Evolutionary conservation across 92 coral and sea anemone genomes (phyloP), one percentile per base, ranked within the genome.

Genomic region (Epizoanthus scotinus): DNA sequence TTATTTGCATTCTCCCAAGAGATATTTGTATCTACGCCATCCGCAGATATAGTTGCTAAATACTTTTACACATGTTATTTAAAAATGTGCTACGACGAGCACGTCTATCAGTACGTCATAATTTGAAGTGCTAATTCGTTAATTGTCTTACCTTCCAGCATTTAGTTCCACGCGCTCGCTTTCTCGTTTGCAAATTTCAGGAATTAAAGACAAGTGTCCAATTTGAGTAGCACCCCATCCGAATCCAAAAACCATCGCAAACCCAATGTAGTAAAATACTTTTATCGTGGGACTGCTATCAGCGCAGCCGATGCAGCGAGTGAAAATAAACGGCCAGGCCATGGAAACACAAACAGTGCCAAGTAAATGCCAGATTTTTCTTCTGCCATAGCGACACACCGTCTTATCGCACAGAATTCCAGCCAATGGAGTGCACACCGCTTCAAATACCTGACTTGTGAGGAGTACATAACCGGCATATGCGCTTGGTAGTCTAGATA

Each of bases 151-250:
- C 91, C 91, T 83, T 82, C 84, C 86, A 4, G 94, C 94, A 22
- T 81, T 83, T 13, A 91, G 65, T 22, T 91, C 91, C 21, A 91
- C 83, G 50, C 91, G 79, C 28, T 91, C 94, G 63, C 83, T 85
- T 28, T 82, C 83, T 19, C 74, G 77, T 61, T 81, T 81, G 59
- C 89, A 81, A 38, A 87, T 91, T 67, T 91, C 91, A 50, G 94
- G 91, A 50, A 91, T 91, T 47, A 91, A 83, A 3, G 90, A 86
- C 58, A 91, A 70, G 40, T 91, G 94, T 19, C 91, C 94, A 58
- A 91, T 85, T 55, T 90, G 91, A 29, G 94, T 87, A 42, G 91
- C 63, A 17, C 94, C 94, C 94, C 94, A 90, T 26, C 94, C 91
- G 49, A 87, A 87, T 62, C 91, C 88, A 72, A 82, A 91, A 13